Evolutionary conservation across 1,140 invertebrate species (phyloP).

Genomic region (Eubasilissa regina): DNA sequence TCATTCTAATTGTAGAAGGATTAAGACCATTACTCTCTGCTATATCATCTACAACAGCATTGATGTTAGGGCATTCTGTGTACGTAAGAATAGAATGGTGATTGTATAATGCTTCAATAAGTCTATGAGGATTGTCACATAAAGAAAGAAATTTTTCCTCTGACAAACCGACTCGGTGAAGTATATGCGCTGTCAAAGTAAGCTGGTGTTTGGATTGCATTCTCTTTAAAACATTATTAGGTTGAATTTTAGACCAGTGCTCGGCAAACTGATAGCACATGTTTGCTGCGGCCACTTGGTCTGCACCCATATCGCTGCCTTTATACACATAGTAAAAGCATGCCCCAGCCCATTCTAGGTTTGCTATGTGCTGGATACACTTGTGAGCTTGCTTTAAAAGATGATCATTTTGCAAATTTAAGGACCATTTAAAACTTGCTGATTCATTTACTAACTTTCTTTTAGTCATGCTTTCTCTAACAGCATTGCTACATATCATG

Average conservation of each 20-base stretch:
- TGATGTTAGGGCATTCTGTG: conserved; percentile 71
- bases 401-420: conserved; percentile 52
- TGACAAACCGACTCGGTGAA: conserved; percentile 73
- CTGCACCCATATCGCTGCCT: conserved; percentile 71
- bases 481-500: conserved; percentile 71
- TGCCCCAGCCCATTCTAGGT: conserved; percentile 72
- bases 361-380: conserved; percentile 69
- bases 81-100: conserved; percentile 71
- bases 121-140: conserved; percentile 71
- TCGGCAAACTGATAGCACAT: conserved; percentile 75
- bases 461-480: conserved; percentile 71
- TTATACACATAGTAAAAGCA: conserved; percentile 71
- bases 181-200: conserved; percentile 72
- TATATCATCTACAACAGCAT: conserved; percentile 73
- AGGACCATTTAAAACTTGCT: conserved; percentile 48
- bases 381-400: conserved; percentile 64
- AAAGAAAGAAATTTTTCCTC: conserved; percentile 72
- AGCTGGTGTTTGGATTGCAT: conserved; percentile 73
- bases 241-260: conserved; percentile 69
- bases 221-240: conserved; percentile 68
- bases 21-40: conserved; percentile 71
- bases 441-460: conserved; percentile 63
- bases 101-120: conserved; percentile 73
- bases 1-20: conserved; percentile 68
- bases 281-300: conserved; percentile 75